phyloP scores from a whole-genome alignment of 30 jellyfish, hydroid and myxozoan species.

The Chrysaora quinquecirrha region DNA sequence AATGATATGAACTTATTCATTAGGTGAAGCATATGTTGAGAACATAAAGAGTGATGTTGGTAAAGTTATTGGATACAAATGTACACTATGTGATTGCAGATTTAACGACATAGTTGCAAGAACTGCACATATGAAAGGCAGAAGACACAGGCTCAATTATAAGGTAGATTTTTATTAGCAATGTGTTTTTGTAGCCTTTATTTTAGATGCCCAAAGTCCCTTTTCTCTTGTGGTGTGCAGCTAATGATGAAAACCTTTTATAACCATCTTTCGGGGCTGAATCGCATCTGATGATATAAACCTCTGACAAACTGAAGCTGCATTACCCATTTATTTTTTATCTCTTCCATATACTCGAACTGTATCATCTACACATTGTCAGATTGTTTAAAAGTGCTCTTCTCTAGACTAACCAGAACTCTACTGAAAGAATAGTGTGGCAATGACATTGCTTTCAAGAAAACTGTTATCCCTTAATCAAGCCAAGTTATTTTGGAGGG shows the following conservation, averaged over 20 bases:
- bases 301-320: conserved; percentile 78
- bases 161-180: conserved; percentile 43
- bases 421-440: no score
- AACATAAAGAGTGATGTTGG: conserved; percentile 85
- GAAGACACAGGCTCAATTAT: conserved; percentile 90
- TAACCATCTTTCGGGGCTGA: conserved; percentile 59
- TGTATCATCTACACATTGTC: no score
- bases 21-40: conserved; percentile 92
- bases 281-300: conserved; percentile 16
- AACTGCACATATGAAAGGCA: conserved; percentile 92
- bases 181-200: neutral
- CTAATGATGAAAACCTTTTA: conserved; percentile 54
- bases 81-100: conserved; percentile 96
- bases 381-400: no score
- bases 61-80: conserved; percentile 84
- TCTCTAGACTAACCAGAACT: no score
- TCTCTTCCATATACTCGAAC: no score
- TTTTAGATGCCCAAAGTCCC: no score
- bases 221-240: conserved; percentile 13
- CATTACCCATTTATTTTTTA: no score
- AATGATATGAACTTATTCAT: no score
- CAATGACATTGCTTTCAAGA: no score
- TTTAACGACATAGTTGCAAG: conserved; percentile 92
- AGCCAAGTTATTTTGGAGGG: neutral
- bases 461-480: no score